Evolutionary conservation across 2,888 invertebrate species (phyloP), one percentile per base, ranked within the genome.

Genomic region (Aleiodes testaceus): DNA sequence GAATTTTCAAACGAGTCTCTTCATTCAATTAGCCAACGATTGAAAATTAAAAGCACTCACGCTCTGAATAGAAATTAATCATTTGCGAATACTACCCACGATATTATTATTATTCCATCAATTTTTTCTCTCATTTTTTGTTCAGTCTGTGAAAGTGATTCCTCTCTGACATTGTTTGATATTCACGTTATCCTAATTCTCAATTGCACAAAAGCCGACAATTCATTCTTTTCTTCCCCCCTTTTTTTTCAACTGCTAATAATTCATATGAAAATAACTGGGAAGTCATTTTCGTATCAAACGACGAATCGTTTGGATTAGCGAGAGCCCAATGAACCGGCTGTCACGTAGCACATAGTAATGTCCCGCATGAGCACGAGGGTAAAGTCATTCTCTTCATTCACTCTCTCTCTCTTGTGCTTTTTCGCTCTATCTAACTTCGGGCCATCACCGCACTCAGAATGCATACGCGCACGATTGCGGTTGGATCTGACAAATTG

Each of bases 241-340:
- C 12, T 26, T 53, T 22, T 22, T 36, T 7, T 36, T 36, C 7
- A 36, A 26, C 30, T n/a, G 26, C 14, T 12, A 59, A 59, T 42
- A 14, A 36, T 59, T 42, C 59, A 42, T 36, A 18, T 16, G 16
- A 59, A 59, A 59, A 55, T 30, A 30, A 55, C n/a, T 7, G 36
- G 59, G 59, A 59, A 59, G 59, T 59, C 26, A 59, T 59, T 59
- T 36, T 59, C 59, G 59, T 59, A 59, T 59, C 59, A 59, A 59
- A 59, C 59, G 59, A 11, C 42, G 59, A 42, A 59, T 42, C 36
- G 18, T 59, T 11, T 16, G 55, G 36, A 55, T 55, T 30, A 55
- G 30, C 36, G 59, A 42, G 16, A 9, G 26, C 26, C 53, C 42
- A 42, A 59, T 59, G 42, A 36, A 59, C 59, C 42, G 59, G 36